Evolutionary conservation across 1,140 invertebrate genomes (phyloP).

Genomic region (Acromyrmex echinatior): DNA sequence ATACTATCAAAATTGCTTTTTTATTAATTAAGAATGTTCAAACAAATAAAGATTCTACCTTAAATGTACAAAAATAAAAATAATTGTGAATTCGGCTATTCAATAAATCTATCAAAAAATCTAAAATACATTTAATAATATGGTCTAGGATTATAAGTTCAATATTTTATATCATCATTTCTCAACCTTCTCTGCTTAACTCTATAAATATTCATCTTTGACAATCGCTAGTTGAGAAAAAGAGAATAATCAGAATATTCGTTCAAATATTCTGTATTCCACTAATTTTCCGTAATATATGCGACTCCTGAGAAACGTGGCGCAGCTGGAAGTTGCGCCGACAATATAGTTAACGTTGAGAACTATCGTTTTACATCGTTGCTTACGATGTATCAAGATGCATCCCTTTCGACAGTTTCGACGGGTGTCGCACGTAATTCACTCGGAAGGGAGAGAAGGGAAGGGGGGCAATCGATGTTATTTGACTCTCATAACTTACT

Average conservation of each 20-base stretch:
- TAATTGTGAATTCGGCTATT: no score
- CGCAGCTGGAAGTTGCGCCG: not conserved
- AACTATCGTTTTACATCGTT: conserved; percentile 10
- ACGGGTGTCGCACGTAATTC: conserved; percentile 42
- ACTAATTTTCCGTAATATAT: not conserved
- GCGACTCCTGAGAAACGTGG: not conserved
- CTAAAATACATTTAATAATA: no score
- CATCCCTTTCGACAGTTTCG: conserved; percentile 43
- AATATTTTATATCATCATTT: not conserved
- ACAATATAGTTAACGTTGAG: no score
- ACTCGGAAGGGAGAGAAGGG: not conserved
- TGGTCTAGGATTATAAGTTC: not conserved
- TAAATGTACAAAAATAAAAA: no score
- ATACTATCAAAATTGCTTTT: no score
- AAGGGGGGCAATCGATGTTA: conserved; percentile 32
- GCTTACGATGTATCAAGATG: not conserved
- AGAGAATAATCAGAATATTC: not conserved
- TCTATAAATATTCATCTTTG: not conserved
- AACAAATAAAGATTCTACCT: not conserved
- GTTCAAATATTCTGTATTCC: not conserved
- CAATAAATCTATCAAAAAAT: no score
- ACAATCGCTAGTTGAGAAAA: not conserved
- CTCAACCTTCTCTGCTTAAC: not conserved
- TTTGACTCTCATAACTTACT: conserved; percentile 64
- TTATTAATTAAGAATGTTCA: no score